Evolutionary conservation across 2,113 vertebrate species (phyloP).

Genomic region (Nibea coibor): DNA sequence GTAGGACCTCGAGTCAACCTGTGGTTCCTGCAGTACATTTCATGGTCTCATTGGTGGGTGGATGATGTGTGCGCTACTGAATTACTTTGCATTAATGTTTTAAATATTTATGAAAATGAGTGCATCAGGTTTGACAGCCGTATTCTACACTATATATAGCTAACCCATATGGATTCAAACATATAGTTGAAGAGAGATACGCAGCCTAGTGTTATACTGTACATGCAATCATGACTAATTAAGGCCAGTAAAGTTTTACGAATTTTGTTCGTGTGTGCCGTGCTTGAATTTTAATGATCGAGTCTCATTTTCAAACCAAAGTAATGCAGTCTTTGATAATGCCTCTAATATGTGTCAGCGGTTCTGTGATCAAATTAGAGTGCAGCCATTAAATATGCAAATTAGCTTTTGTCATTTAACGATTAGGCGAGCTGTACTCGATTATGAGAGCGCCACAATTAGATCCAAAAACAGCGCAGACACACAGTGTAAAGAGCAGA

Average conservation of each 20-base stretch:
- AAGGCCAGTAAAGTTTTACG: not conserved
- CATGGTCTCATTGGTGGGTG: not conserved
- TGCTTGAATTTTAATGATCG: constrained; percentile 14
- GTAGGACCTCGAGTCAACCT: not conserved
- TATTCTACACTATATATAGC: not conserved
- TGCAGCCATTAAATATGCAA: constrained; percentile 51
- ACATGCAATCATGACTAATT: not conserved
- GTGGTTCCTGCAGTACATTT: not conserved
- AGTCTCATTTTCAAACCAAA: constrained; percentile 9
- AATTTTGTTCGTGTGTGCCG: not conserved
- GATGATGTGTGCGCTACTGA: not conserved
- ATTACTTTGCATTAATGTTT: constrained; percentile 40
- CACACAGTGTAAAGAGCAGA: constrained; percentile 12
- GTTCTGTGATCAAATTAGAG: constrained; percentile 41
- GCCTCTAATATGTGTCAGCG: constrained; percentile 1
- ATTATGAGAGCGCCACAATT: constrained; percentile 36
- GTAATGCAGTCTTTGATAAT: constrained; percentile 15
- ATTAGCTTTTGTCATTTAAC: constrained; percentile 47
- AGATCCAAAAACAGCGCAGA: constrained; percentile 29
- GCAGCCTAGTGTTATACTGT: not conserved
- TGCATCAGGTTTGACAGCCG: not conserved
- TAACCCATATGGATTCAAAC: not conserved
- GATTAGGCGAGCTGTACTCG: constrained; percentile 31
- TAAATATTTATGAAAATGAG: constrained; percentile 24
- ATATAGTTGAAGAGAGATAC: not conserved